Evolutionary conservation across 30 jellyfish, hydroid and myxozoan species (phyloP).

Genomic region (Morbakka virulenta): DNA sequence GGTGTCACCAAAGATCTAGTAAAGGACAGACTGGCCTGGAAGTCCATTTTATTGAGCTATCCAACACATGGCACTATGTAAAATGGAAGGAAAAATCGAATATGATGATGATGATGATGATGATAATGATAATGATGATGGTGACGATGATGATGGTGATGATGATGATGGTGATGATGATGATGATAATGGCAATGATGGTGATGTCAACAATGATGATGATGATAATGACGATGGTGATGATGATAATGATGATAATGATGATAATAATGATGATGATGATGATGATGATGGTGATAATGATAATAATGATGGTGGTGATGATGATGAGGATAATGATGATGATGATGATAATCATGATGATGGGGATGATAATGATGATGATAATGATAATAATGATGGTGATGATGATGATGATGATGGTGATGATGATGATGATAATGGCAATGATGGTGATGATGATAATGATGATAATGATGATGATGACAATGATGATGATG

Average conservation of each 20-base stretch:
- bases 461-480: background rate
- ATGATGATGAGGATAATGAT: too few relatives aligned
- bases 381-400: too few relatives aligned
- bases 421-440: background rate
- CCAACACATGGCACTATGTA: background rate
- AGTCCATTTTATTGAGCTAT: too few relatives aligned
- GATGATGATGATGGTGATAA: too few relatives aligned
- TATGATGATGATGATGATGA: too few relatives aligned
- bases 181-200: background rate
- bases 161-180: background rate
- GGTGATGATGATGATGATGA: constrained; percentile 1
- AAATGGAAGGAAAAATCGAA: too few relatives aligned
- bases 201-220: background rate
- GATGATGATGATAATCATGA: too few relatives aligned
- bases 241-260: background rate
- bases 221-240: background rate
- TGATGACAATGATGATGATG: background rate
- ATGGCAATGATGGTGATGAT: background rate
- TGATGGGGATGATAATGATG: too few relatives aligned
- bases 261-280: background rate
- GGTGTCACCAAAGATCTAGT: too few relatives aligned
- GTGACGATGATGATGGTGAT: background rate
- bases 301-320: too few relatives aligned
- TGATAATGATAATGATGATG: background rate
- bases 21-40: too few relatives aligned